Base-by-base conservation (phyloP, 2,113 vertebrate genomes). In the Prunella himalayana region DNA sequence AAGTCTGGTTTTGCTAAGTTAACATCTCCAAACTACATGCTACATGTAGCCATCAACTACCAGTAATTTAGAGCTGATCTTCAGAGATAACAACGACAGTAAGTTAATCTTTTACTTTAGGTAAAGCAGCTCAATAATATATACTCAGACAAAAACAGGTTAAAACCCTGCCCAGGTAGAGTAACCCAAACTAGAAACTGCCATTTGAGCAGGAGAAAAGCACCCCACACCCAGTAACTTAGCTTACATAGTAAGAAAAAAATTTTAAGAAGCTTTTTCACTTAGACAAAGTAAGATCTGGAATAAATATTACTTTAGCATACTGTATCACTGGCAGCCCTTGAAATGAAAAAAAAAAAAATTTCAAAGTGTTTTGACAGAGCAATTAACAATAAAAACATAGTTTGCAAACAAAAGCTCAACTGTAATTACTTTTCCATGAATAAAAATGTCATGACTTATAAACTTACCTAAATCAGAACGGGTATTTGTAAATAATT, bases 401-500 rank as follows among this genome's bases (percentile, higher is more conserved):
- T 0, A 51, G 15, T 63, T 22, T 76, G n/a, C 50, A 70, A 51
- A 69, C 6, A 56, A 33, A 68, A 86, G 35, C 42, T 71, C 23
- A 84, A 53, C 6, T 57, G 25, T 35, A 75, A 65, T 47, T 51
- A 65, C 11, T 42, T 10, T 0, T 3, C 54, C 33, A 6, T 11
- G 14, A 90, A 86, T n/a, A 20, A 51, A 90, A 92, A 63, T 41
- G 1, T 54, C 56, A 95, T 73, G 31, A 87, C 47, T 91, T 65
- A 54, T 2, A 71, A 39, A 97, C 99, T 98, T 98, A 99, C 99
- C 99, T 96, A 99, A 97, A 96, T 99, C 99, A 56, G 99, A 99
- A 72, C 99, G 99, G 9, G 99, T 99, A 97, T 99, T 99, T 79
- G 99, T 99, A 95, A 99, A 99, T 64, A 99, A 97, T 92, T 99